Evolutionary conservation across 2,888 invertebrate species (phyloP).

Genomic region (Tortrix viridana): DNA sequence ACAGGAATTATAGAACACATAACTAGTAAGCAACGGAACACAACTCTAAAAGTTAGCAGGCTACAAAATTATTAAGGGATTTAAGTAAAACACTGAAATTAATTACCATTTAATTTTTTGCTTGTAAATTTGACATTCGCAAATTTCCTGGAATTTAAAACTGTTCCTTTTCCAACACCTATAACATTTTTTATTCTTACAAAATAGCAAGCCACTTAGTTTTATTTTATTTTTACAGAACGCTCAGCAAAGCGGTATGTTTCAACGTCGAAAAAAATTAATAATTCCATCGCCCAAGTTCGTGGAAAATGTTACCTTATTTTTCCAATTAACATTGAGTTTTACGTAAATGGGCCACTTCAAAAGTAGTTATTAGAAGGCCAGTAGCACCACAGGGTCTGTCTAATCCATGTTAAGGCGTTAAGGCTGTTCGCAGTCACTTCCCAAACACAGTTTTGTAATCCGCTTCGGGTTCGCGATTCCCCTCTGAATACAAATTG

Average conservation of each 20-base stretch:
- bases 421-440: constrained; percentile 66
- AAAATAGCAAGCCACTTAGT: not conserved
- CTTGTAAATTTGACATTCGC: too few relatives aligned
- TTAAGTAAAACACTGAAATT: too few relatives aligned
- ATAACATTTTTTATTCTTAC: not conserved
- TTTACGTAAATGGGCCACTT: constrained; percentile 2
- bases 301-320: constrained; percentile 1
- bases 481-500: constrained; percentile 65
- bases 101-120: too few relatives aligned
- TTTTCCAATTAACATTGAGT: constrained; percentile 14
- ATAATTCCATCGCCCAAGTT: constrained; percentile 1
- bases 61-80: too few relatives aligned
- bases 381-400: constrained; percentile 35
- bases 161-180: too few relatives aligned
- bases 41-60: too few relatives aligned
- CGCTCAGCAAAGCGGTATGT: not conserved
- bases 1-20: not conserved
- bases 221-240: not conserved
- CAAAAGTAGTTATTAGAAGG: constrained; percentile 18
- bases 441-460: constrained; percentile 64
- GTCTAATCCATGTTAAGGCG: constrained; percentile 59
- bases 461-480: constrained; percentile 56
- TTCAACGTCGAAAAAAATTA: not conserved
- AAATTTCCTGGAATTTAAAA: too few relatives aligned
- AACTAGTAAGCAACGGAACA: too few relatives aligned